Conservation (phyloP, 2,797 vertebrate species). For the Enteromius thamalakanensis region DNA sequence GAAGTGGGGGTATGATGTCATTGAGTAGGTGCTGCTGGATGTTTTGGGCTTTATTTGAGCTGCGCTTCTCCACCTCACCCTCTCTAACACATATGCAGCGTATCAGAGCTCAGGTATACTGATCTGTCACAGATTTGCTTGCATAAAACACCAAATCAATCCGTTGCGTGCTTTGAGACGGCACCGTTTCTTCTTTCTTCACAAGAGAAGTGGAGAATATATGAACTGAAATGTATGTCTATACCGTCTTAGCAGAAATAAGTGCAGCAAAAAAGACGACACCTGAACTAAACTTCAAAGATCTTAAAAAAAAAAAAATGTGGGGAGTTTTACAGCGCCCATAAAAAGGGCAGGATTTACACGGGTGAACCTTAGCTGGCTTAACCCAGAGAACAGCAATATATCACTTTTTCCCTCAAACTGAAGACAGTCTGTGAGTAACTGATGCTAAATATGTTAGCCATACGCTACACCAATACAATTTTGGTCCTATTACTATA, state of each 20-base stretch:
- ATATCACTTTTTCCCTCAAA: constrained; percentile 70
- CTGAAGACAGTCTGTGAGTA: constrained; percentile 56
- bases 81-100: constrained; percentile 62
- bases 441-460: neutral
- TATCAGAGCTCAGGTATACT: constrained; percentile 70
- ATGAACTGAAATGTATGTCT: constrained; percentile 56
- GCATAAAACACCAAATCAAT: constrained; percentile 77
- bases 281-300: constrained; percentile 82
- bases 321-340: constrained; percentile 78
- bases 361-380: constrained; percentile 75
- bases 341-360: constrained; percentile 80
- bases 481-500: neutral
- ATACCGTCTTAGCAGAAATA: constrained; percentile 37
- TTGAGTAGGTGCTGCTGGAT: constrained; percentile 80
- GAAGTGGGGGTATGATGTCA: constrained; percentile 80
- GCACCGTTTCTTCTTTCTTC: constrained; percentile 45
- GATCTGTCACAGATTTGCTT: constrained; percentile 74
- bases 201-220: constrained; percentile 52
- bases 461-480: neutral
- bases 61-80: constrained; percentile 49
- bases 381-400: constrained; percentile 70
- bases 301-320: constrained; percentile 64
- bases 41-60: constrained; percentile 61
- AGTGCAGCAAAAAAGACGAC: constrained; percentile 65
- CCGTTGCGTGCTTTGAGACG: constrained; percentile 49